Evolutionary conservation across 2,797 vertebrate genomes (phyloP).

Genomic region (Lacerta bilineata): DNA sequence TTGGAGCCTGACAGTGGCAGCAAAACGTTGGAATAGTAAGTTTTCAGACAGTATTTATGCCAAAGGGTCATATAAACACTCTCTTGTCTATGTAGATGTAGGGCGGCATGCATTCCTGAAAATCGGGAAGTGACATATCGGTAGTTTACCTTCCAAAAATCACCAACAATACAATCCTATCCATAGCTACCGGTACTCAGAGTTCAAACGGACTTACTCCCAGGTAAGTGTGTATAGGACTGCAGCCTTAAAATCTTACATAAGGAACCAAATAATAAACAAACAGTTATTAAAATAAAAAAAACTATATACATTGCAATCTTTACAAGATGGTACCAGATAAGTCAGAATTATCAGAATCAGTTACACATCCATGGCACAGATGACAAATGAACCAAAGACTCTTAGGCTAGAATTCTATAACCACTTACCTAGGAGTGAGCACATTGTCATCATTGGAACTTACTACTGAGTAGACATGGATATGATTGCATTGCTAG

Average conservation of each 20-base stretch:
- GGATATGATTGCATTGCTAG: too few species aligned
- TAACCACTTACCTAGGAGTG: too few species aligned
- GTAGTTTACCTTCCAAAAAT: not conserved
- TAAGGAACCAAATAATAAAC: not conserved
- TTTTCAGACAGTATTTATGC: conserved; percentile 41
- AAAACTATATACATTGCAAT: too few species aligned
- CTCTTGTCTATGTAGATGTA: not conserved
- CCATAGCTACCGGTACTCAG: too few species aligned
- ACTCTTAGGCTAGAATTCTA: not conserved
- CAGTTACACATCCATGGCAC: not conserved
- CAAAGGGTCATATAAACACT: not conserved
- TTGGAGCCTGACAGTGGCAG: conserved; percentile 9
- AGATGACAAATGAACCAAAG: not conserved
- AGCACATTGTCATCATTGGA: too few species aligned
- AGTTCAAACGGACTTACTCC: too few species aligned
- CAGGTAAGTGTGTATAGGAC: too few species aligned
- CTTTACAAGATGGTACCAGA: too few species aligned
- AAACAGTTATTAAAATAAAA: not conserved
- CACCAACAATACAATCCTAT: too few species aligned
- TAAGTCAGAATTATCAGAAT: too few species aligned
- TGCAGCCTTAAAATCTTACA: too few species aligned
- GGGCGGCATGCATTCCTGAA: not conserved
- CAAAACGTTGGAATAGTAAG: conserved; percentile 49
- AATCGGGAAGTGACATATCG: not conserved
- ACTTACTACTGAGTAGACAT: too few species aligned